Percentiles rank a stretch among this genome's conserved stretches.
Conservation (phyloP, 2,888 invertebrate genomes). For the Neocrepidodera transversa region DNA sequence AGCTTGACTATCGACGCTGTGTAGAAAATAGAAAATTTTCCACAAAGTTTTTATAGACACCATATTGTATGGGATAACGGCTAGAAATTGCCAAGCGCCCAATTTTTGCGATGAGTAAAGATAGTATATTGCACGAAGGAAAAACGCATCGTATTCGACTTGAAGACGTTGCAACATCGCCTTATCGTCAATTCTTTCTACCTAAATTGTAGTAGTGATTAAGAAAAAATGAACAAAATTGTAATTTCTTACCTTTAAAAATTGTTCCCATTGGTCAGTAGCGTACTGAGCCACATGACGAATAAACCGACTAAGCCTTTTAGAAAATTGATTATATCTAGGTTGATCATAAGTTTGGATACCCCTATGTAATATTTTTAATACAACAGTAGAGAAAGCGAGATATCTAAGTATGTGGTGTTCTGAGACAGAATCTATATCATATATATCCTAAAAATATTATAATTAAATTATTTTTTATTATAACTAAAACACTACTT, state of each 20-base stretch:
- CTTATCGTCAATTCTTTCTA: slow-evolving; percentile 58
- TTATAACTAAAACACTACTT: neutral
- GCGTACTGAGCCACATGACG: slow-evolving; percentile 76
- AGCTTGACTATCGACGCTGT: slow-evolving; percentile 63
- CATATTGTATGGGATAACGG: slow-evolving; percentile 73
- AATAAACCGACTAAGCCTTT: slow-evolving; percentile 71
- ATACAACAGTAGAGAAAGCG: slow-evolving; percentile 72
- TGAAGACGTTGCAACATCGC: slow-evolving; percentile 67
- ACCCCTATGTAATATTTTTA: slow-evolving; percentile 70
- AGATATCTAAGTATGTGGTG: slow-evolving; percentile 71
- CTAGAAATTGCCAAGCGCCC: slow-evolving; percentile 83
- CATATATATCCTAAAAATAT: slow-evolving; percentile 60
- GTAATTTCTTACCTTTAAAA: slow-evolving; percentile 47
- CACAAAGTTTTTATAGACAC: slow-evolving; percentile 68
- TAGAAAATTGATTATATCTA: slow-evolving; percentile 74
- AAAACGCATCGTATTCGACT: slow-evolving; percentile 76
- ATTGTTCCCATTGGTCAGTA: slow-evolving; percentile 73
- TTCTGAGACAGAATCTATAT: slow-evolving; percentile 64
- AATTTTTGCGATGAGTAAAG: slow-evolving; percentile 75
- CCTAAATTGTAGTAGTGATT: slow-evolving; percentile 29
- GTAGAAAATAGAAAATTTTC: slow-evolving; percentile 71
- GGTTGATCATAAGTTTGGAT: slow-evolving; percentile 71
- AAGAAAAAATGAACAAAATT: neutral
- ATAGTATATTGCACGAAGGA: slow-evolving; percentile 72
- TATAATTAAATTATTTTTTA: neutral